phyloP scores from a whole-genome alignment of 2,888 invertebrate species.

The Belgica antarctica region DNA sequence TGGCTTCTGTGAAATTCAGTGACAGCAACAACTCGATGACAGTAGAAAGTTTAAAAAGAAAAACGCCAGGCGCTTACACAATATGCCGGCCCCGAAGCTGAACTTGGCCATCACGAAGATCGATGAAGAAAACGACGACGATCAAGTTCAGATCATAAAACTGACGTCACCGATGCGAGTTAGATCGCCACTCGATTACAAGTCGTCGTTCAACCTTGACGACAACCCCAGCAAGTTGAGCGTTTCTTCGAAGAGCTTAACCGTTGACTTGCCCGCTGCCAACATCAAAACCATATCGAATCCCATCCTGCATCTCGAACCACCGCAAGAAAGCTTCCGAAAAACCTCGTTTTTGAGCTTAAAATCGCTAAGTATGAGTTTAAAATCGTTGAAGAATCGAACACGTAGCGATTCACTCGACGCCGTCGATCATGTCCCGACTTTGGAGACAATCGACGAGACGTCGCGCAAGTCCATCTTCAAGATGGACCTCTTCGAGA shows the following conservation, averaged over 20 bases:
- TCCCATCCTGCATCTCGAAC: neutral
- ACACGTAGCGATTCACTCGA: neutral
- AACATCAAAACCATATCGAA: conserved; percentile 18
- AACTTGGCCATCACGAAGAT: conserved; percentile 35
- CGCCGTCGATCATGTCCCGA: neutral
- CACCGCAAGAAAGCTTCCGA: neutral
- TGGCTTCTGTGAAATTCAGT: conserved; percentile 73
- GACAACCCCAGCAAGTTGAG: conserved; percentile 6
- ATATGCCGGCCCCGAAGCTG: neutral
- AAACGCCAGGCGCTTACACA: conserved; percentile 16
- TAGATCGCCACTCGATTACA: conserved; percentile 32
- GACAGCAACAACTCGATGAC: conserved; percentile 54
- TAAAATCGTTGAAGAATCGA: conserved; percentile 26
- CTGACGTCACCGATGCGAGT: conserved; percentile 30
- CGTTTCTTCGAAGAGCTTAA: neutral
- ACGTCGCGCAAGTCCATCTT: conserved; percentile 15
- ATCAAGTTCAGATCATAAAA: conserved; percentile 23
- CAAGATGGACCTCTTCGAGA: conserved; percentile 27
- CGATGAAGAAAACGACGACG: conserved; percentile 34
- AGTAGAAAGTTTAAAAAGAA: conserved; percentile 35
- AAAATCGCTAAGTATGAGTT: conserved; percentile 34
- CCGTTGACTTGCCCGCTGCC: neutral
- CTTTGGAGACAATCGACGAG: conserved; percentile 24
- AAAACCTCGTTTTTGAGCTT: conserved; percentile 34
- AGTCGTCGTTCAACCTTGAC: neutral